Evolutionary conservation across 2,113 vertebrate genomes (phyloP), one percentile per base, ranked within the genome.

Genomic region (Callopanchax toddi): DNA sequence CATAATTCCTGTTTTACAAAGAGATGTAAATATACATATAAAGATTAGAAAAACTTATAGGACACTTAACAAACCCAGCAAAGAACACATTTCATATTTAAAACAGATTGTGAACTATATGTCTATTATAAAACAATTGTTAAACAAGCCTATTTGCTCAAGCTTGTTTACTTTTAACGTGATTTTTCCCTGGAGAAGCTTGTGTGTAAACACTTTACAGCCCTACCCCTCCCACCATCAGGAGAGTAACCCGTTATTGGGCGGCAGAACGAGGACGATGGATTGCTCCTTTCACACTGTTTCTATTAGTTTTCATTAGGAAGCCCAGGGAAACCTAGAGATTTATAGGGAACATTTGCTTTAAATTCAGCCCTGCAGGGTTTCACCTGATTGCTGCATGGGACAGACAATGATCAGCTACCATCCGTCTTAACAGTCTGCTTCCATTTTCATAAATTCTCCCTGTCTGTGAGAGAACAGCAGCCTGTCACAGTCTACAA

Each of bases 231-330:
- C 18, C 37, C 74, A 57, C 77, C 43, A 55, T 44, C 55, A 62
- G 66, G 63, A 81, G 64, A 81, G 82, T 68, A 81, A 76, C 72
- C 64, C 45, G 37, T 79, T 77, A 75, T 34, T 74, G 75, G 81
- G 57, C 6, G 49, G 55, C 43, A 78, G 89, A 91, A 84, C 81
- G 62, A 83, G 76, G 54, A 84, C 78, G 85, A 91, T 89, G 82
- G 83, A 92, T 91, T 62, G 72, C 67, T 73, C 78, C 75, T 72
- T 82, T 82, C 86, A 87, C 83, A 54, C 74, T 60, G 80, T 83
- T 82, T 88, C 88, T 86, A 91, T 92, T 93, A 89, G 89, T 89
- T 91, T 92, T 91, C 91, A 91, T 91, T 89, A 92, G 89, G 83
- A 58, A 17, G 82, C 69, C 64, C 77, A 67, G 80, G 70, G 76